Evolutionary conservation across 2,888 invertebrate genomes (phyloP).

Genomic region (Heliconius ismenius): DNA sequence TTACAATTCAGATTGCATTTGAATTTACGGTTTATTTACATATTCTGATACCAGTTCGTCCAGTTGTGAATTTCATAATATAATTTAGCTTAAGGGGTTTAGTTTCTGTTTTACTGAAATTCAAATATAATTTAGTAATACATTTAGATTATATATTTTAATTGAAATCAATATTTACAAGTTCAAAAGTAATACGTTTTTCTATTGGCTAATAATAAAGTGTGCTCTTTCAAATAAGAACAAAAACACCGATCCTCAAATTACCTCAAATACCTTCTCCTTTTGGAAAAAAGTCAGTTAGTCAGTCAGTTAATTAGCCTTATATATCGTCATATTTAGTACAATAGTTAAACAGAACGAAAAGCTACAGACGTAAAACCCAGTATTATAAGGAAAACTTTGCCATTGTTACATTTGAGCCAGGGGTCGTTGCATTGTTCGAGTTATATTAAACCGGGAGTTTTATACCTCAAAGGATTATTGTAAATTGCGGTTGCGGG

Average conservation of each 20-base stretch:
- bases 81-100: too few species aligned
- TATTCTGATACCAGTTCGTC: not conserved
- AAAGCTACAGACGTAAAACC: constrained; percentile 60
- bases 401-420: constrained; percentile 71
- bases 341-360: constrained; percentile 37
- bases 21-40: not conserved
- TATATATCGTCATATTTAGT: constrained; percentile 25
- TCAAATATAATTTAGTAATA: too few species aligned
- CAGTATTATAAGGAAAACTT: constrained; percentile 75
- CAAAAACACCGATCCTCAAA: too few species aligned
- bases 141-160: too few species aligned
- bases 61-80: not conserved
- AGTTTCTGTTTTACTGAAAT: too few species aligned
- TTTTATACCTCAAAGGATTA: constrained; percentile 62
- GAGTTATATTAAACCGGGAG: constrained; percentile 75
- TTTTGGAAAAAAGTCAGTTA: not conserved
- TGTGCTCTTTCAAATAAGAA: too few species aligned
- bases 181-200: too few species aligned
- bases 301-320: not conserved
- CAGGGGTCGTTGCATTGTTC: constrained; percentile 73
- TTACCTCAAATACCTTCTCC: too few species aligned
- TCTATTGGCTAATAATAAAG: too few species aligned
- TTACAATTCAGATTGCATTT: not conserved
- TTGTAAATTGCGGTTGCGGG: constrained; percentile 31
- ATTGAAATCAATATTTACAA: too few species aligned